Base-by-base conservation (phyloP, 2,797 vertebrate species). In the Crypturellus tataupa region DNA sequence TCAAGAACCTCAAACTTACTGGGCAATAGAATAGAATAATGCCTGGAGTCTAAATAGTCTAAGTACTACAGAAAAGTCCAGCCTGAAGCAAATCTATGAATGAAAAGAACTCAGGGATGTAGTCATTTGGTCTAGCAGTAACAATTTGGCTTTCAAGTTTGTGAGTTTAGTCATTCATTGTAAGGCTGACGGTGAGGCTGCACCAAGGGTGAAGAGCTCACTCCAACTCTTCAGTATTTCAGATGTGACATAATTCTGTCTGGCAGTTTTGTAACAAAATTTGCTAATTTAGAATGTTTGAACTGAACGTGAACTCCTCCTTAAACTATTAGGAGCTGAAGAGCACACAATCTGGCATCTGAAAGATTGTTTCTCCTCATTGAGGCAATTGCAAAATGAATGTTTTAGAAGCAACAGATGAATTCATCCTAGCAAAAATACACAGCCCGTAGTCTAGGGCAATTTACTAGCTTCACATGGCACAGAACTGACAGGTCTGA, bases 21-120 rank as follows among this genome's bases (percentile, higher is more conserved):
- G 82, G 73, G 31, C 44, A 94, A 51, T 12, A 75, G 60, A 87
- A 60, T 73, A 94, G 90, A 95, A 94, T 11, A 33, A 70, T 76
- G 72, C 31, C 69, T 60, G 37, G 2, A 79, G 59, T 44, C 51
- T 49, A 39, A 33, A 17, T n/a, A 59, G 25, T 53, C 47, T 56
- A 85, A 94, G 46, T n/a, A 85, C n/a, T 72, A 67, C 63, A 58
- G 71, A 44, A 31, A 87, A 37, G 49, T 39, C 69, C 58, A 89
- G 31, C 80, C 91, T 51, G 40, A 21, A 63, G 80, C 77, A 86
- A 80, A 87, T 69, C 49, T 87, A 60, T 37, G 58, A 49, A 62
- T 13, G 27, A 87, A 68, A 71, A 78, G 90, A 82, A 11, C 62
- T 83, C 72, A 77, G 27, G 33, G 76, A 65, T 49, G 71, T 6